Conservation (phyloP, 2,113 vertebrate species). For the Callionymus lyra region DNA sequence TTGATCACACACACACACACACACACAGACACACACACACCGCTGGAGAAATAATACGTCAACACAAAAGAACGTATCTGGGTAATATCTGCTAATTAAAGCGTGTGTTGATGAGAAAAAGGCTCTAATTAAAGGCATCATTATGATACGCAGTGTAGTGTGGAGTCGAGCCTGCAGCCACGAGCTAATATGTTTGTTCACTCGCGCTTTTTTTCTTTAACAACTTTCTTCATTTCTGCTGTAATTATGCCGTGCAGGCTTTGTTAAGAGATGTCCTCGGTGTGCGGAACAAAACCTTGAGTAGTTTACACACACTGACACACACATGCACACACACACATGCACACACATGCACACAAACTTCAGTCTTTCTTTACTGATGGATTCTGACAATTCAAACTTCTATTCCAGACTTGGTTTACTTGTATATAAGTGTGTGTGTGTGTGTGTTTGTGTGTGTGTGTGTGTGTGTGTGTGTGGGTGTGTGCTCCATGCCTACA, state of each 20-base stretch:
- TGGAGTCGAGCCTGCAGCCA: slow-evolving; percentile 35
- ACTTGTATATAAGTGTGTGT: slow-evolving; percentile 3
- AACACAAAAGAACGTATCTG: slow-evolving; percentile 16
- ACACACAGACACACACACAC: slow-evolving; percentile 10
- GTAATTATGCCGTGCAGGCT: slow-evolving; percentile 38
- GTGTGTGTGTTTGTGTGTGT: slow-evolving; percentile 7
- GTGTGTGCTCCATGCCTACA: slow-evolving; percentile 36
- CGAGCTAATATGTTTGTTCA: slow-evolving; percentile 44
- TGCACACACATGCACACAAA: too few relatives aligned
- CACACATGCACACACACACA: too few relatives aligned
- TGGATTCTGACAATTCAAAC: slow-evolving; percentile 19
- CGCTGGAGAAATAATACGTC: slow-evolving; percentile 5
- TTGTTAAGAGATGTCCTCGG: slow-evolving; percentile 23
- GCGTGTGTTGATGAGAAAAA: slow-evolving; percentile 31
- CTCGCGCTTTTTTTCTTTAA: slow-evolving; percentile 27
- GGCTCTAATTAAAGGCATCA: slow-evolving; percentile 49
- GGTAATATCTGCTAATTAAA: slow-evolving; percentile 32
- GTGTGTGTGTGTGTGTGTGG: slow-evolving; percentile 10
- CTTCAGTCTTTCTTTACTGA: slow-evolving; percentile 8
- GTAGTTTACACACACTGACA: too few relatives aligned
- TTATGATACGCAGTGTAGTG: slow-evolving; percentile 38
- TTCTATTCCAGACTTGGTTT: slow-evolving; percentile 30
- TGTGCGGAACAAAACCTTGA: too few relatives aligned
- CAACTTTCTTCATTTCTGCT: slow-evolving; percentile 46
- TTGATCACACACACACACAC: slow-evolving; percentile 17